A percentile compares a stretch with the other conserved stretches of the same genome.
phyloP scores from a whole-genome alignment of 2,888 invertebrate species.

The Mayetiola destructor region DNA sequence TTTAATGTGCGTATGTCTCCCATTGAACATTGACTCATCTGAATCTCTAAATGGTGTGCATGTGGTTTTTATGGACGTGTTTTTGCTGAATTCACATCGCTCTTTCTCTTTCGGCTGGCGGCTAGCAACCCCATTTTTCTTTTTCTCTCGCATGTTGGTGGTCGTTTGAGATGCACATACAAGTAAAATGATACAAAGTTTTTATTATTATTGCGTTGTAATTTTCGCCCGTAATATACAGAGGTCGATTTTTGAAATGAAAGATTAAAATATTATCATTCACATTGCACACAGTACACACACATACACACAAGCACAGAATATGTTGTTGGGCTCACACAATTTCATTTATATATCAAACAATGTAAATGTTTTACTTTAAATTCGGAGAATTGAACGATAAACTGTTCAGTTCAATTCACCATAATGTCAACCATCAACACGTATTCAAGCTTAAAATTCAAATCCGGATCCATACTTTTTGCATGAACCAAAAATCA shows the following conservation, averaged over 20 bases:
- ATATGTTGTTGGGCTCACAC: not conserved
- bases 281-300: conserved; percentile 6
- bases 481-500: too few relatives aligned
- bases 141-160: too few relatives aligned
- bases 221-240: not conserved
- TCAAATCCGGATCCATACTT: not conserved
- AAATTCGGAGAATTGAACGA: too few relatives aligned
- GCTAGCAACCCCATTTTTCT: too few relatives aligned
- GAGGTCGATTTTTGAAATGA: not conserved
- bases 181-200: too few relatives aligned
- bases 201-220: conserved; percentile 1
- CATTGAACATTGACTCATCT: too few relatives aligned
- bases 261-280: conserved; percentile 11
- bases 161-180: too few relatives aligned
- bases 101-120: not conserved
- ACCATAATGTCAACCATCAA: conserved; percentile 9
- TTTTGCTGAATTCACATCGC: not conserved
- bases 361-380: too few relatives aligned
- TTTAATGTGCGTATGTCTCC: not conserved
- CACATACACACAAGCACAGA: too few relatives aligned
- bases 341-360: not conserved
- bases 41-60: not conserved
- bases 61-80: conserved; percentile 3
- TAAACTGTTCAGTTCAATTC: too few relatives aligned
- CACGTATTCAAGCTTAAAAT: conserved; percentile 8